Evolutionary conservation across 1,140 invertebrate genomes (phyloP).

Genomic region (Chelonus insularis): DNA sequence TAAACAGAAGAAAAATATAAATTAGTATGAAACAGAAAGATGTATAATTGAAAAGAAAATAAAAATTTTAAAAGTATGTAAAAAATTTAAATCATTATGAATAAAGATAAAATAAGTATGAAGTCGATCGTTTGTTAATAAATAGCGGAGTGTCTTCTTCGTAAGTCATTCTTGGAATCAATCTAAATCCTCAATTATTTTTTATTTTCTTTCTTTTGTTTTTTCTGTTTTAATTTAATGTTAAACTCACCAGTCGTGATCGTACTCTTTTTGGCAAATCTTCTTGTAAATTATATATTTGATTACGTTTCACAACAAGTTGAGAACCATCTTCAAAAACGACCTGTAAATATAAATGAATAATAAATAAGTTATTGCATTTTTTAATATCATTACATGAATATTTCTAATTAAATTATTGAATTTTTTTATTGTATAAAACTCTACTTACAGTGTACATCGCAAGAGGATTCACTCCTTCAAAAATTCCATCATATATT

Average conservation of each 20-base stretch:
- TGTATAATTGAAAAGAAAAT: constrained; percentile 30
- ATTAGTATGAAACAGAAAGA: too few species aligned
- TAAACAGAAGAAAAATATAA: constrained; percentile 45
- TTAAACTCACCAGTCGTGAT: constrained; percentile 60
- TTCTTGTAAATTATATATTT: constrained; percentile 59
- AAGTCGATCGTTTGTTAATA: too few species aligned
- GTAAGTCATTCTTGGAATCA: too few species aligned
- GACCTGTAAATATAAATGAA: constrained; percentile 50
- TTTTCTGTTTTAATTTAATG: constrained; percentile 35
- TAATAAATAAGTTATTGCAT: not conserved
- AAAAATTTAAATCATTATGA: constrained; percentile 31
- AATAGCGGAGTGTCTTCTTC: too few species aligned
- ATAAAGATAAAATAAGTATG: too few species aligned
- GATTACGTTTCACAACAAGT: constrained; percentile 51
- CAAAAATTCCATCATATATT: constrained; percentile 65
- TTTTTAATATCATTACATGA: not conserved
- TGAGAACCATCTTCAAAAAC: constrained; percentile 59
- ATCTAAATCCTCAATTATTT: constrained; percentile 10
- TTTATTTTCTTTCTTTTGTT: not conserved
- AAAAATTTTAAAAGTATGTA: constrained; percentile 27
- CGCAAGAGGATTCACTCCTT: constrained; percentile 59
- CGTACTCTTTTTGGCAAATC: constrained; percentile 60
- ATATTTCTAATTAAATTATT: too few species aligned
- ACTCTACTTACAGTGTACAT: constrained; percentile 66
- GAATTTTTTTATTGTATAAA: too few species aligned